These are phyloP conservation scores for Desmodus rotundus DNA, from an alignment of 2,113 vertebrate genomes.

Conservation along the genomic window DNA sequence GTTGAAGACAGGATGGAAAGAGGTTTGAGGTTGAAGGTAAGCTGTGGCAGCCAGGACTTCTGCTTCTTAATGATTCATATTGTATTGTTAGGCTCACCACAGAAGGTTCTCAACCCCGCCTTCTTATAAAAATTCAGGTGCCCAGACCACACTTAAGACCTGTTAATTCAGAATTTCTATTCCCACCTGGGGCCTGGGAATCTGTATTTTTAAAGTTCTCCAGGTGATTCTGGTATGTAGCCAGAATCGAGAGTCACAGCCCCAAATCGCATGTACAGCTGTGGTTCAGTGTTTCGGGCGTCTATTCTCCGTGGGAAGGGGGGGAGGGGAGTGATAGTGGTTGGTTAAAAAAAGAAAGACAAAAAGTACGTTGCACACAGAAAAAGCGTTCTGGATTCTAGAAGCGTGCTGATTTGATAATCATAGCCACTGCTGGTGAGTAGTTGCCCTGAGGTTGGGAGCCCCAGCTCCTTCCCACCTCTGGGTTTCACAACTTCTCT, in stretches of 20 bases:
- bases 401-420: neutral
- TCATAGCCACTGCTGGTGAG: neutral
- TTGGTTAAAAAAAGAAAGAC: neutral
- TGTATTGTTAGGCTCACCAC: neutral
- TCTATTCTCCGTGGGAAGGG: neutral
- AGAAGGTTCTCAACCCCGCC: neutral
- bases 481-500: slow-evolving; percentile 40
- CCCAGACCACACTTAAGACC: neutral
- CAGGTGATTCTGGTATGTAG: neutral
- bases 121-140: neutral
- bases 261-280: neutral
- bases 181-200: neutral
- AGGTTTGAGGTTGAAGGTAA: neutral
- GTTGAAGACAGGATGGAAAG: slow-evolving; percentile 25
- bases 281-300: neutral
- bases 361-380: neutral
- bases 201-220: neutral
- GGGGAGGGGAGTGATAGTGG: slow-evolving; percentile 1
- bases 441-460: neutral
- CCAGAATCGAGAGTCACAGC: neutral
- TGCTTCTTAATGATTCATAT: neutral
- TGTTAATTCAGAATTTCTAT: neutral
- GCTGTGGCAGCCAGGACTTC: neutral
- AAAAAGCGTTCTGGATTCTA: neutral
- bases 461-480: neutral